phyloP scores from a whole-genome alignment of 2,888 invertebrate genomes.

The Orgyia antiqua region DNA sequence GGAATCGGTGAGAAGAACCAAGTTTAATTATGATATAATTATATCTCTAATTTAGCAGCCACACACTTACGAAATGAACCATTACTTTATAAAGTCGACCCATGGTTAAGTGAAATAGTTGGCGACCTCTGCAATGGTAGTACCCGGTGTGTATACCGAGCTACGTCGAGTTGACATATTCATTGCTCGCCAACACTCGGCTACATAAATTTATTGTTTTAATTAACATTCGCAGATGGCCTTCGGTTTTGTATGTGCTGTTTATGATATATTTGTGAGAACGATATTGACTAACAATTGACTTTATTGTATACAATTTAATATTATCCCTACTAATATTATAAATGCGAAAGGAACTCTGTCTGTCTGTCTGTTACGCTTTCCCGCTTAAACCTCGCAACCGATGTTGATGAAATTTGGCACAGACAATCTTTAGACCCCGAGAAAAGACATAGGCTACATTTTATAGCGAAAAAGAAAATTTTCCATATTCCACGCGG shows the following conservation, averaged over 20 bases:
- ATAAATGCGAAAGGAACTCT: too few relatives aligned
- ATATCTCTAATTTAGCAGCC: conserved; percentile 36
- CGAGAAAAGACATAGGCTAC: too few relatives aligned
- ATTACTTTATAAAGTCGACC: conserved; percentile 54
- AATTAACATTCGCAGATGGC: conserved; percentile 52
- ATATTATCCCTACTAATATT: too few relatives aligned
- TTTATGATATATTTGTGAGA: conserved; percentile 44
- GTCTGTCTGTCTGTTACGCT: too few relatives aligned
- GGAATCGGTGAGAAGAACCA: too few relatives aligned
- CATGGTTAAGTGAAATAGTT: conserved; percentile 48
- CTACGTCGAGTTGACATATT: conserved; percentile 56
- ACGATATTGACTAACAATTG: conserved; percentile 29
- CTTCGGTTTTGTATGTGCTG: conserved; percentile 45
- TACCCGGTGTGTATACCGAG: conserved; percentile 32
- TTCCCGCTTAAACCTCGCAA: too few relatives aligned
- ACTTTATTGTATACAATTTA: conserved; percentile 4
- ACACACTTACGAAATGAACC: conserved; percentile 46
- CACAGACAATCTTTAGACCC: too few relatives aligned
- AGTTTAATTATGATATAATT: too few relatives aligned
- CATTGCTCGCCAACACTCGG: conserved; percentile 50
- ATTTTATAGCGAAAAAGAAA: too few relatives aligned
- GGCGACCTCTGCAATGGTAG: conserved; percentile 53
- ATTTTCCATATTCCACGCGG: too few relatives aligned
- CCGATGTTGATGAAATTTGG: too few relatives aligned
- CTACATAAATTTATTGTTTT: conserved; percentile 59